Percentiles rank a stretch among this genome's conserved stretches.
Conservation (phyloP, 2,888 invertebrate genomes). For the Drosophila nr. perissopoda region DNA sequence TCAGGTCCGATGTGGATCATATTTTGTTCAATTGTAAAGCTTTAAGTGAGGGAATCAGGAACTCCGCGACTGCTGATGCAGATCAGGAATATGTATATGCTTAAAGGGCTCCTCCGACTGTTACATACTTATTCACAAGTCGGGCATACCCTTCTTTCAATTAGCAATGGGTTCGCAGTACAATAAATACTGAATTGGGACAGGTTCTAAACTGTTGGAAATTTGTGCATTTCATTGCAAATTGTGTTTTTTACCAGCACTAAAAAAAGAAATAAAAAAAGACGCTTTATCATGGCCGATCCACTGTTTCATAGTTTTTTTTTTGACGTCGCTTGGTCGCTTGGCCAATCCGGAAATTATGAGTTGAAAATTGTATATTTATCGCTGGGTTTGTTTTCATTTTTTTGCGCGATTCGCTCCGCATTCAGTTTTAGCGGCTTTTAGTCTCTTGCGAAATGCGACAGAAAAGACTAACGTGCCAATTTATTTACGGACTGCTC, state of each 20-base stretch:
- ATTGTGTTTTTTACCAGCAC: neutral
- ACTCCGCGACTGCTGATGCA: neutral
- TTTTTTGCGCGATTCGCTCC: constrained; percentile 4
- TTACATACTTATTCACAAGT: neutral
- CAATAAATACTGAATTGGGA: constrained; percentile 66
- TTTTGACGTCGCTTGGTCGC: too few relatives aligned
- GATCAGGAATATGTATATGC: neutral
- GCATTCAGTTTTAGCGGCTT: constrained; percentile 40
- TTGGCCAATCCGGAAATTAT: constrained; percentile 33
- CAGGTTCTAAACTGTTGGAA: constrained; percentile 47
- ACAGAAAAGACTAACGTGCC: constrained; percentile 56
- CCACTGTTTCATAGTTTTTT: neutral
- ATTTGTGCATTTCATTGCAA: neutral
- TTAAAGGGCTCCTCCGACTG: too few relatives aligned
- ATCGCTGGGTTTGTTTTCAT: constrained; percentile 37
- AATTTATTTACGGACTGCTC: constrained; percentile 69
- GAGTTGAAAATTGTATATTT: constrained; percentile 50
- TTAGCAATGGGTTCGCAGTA: neutral
- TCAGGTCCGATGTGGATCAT: too few relatives aligned
- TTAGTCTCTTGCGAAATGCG: constrained; percentile 61
- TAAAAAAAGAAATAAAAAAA: neutral
- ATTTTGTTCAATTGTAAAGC: too few relatives aligned
- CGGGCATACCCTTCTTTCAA: neutral
- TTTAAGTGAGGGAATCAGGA: too few relatives aligned
- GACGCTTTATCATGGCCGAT: neutral